Conservation (phyloP, 2,888 invertebrate species). For the Drosophila antonietae region DNA sequence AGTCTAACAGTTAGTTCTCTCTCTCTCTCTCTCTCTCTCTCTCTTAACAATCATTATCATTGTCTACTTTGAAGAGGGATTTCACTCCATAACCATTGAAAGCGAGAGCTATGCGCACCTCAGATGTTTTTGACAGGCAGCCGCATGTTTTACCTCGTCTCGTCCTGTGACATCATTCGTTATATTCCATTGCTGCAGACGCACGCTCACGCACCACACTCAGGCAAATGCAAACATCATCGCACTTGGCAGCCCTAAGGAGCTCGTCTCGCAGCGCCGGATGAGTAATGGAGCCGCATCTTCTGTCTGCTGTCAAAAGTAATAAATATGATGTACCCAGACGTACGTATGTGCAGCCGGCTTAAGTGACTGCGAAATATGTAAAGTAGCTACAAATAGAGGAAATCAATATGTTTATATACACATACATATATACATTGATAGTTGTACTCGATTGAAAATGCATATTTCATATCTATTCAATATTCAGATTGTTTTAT, state of each 20-base stretch:
- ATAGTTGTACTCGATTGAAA: neutral
- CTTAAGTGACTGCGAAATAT: conserved; percentile 12
- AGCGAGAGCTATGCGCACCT: conserved; percentile 36
- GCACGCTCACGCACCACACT: conserved; percentile 10
- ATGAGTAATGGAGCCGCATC: conserved; percentile 65
- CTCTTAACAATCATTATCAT: conserved; percentile 71
- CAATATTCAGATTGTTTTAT: no score
- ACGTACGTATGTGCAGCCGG: conserved; percentile 16
- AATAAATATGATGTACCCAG: conserved; percentile 21
- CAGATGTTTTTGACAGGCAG: conserved; percentile 70
- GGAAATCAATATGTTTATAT: neutral
- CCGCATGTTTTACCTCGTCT: conserved; percentile 39
- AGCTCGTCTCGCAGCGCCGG: conserved; percentile 25
- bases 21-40: neutral
- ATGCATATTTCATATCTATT: neutral
- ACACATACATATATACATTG: neutral
- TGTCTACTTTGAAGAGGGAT: conserved; percentile 62
- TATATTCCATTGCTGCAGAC: conserved; percentile 66
- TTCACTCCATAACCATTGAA: conserved; percentile 39
- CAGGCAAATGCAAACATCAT: conserved; percentile 54
- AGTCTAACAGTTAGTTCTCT: conserved; percentile 24
- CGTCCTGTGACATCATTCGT: conserved; percentile 70
- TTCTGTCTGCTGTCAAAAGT: conserved; percentile 39
- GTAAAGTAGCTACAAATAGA: neutral
- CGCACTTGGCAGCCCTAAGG: conserved; percentile 44